Evolutionary conservation across 2,113 vertebrate species (phyloP).

Genomic region (Brevimyrus niger): DNA sequence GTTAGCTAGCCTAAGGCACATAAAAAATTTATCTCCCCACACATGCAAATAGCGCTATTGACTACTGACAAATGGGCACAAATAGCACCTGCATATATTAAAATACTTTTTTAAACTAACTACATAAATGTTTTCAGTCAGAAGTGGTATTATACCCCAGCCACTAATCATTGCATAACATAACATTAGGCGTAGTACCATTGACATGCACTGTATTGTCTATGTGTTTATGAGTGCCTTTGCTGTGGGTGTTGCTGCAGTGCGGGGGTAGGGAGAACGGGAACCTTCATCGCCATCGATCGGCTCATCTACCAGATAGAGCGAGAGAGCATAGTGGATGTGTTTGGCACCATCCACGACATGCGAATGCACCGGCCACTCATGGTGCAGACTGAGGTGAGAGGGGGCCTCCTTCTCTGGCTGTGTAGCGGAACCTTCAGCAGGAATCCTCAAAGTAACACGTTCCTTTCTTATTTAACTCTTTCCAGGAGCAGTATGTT

Average conservation of each 20-base stretch:
- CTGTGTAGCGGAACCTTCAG: background rate
- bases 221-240: background rate
- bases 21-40: background rate
- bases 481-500: constrained; percentile 82
- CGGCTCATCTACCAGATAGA: constrained; percentile 88
- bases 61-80: background rate
- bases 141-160: background rate
- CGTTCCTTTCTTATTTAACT: background rate
- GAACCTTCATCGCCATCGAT: constrained; percentile 89
- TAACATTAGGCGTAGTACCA: background rate
- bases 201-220: background rate
- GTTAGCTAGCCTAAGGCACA: background rate
- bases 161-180: background rate
- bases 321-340: constrained; percentile 73
- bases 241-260: constrained; percentile 46
- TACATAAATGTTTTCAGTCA: background rate
- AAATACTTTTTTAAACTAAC: background rate
- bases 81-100: background rate
- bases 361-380: constrained; percentile 85
- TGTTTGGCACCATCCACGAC: constrained; percentile 78
- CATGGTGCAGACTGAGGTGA: constrained; percentile 98
- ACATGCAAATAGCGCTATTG: background rate
- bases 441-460: background rate
- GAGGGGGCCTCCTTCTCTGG: background rate
- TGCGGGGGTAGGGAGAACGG: constrained; percentile 90